phyloP scores from a whole-genome alignment of 2,113 vertebrate genomes.

The Mesoclemmys tuberculata region DNA sequence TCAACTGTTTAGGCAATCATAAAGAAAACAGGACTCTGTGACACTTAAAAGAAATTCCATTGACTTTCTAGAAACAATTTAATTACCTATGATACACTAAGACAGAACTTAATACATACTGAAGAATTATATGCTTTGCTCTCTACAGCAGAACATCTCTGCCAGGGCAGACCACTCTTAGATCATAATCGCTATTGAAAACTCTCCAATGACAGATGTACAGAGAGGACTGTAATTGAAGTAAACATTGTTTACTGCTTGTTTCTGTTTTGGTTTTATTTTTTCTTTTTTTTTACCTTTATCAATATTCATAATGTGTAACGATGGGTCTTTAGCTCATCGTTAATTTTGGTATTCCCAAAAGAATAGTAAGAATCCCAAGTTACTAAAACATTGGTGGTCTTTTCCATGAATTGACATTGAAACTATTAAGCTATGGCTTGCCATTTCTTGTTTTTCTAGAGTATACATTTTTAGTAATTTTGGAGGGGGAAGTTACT shows the following conservation, averaged over 20 bases:
- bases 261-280: neutral
- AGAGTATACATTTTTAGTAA: neutral
- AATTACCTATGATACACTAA: neutral
- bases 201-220: neutral
- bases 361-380: neutral
- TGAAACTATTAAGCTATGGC: neutral
- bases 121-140: neutral
- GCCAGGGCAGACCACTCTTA: neutral
- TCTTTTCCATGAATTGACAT: neutral
- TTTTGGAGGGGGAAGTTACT: too few species aligned
- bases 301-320: neutral
- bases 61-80: neutral
- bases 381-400: neutral
- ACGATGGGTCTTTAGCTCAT: neutral
- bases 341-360: neutral
- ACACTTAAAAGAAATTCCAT: neutral
- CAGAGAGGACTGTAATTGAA: neutral
- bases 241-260: neutral
- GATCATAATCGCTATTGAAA: neutral
- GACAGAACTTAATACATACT: neutral
- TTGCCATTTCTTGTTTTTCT: neutral
- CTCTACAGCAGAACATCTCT: neutral
- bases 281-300: neutral
- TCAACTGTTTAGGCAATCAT: neutral
- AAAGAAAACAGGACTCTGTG: neutral